phyloP scores from a whole-genome alignment of 30 jellyfish, hydroid and myxozoan species.

The Chrysaora quinquecirrha region DNA sequence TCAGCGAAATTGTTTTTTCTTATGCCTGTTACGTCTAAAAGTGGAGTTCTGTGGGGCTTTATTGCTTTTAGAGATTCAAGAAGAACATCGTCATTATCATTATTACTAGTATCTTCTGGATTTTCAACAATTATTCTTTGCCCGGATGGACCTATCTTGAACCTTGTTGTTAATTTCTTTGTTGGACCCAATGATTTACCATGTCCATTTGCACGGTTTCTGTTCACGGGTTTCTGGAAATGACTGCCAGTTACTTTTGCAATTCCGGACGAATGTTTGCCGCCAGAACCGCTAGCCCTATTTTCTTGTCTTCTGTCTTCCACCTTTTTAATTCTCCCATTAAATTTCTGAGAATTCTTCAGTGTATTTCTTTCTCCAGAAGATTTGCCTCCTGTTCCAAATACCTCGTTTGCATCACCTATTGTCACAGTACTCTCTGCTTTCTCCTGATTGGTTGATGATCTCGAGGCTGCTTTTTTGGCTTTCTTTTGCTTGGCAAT shows the following conservation, averaged over 20 bases:
- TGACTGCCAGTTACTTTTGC: background rate
- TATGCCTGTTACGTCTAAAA: background rate
- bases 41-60: background rate
- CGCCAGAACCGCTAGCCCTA: background rate
- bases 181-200: background rate
- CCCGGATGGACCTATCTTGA: background rate
- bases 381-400: constrained; percentile 4
- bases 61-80: background rate
- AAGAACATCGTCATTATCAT: background rate
- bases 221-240: too few species aligned
- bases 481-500: constrained; percentile 41
- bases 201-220: background rate
- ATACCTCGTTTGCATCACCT: constrained; percentile 53
- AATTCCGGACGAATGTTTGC: background rate
- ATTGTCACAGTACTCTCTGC: constrained; percentile 6
- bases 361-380: background rate
- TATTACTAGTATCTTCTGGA: background rate
- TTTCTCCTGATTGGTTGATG: background rate
- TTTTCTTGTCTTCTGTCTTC: background rate
- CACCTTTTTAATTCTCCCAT: background rate
- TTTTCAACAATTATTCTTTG: background rate
- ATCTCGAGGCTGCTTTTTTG: constrained; percentile 2
- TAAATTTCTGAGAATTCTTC: constrained; percentile 26
- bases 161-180: background rate
- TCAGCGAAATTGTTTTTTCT: background rate